phyloP scores from a whole-genome alignment of 2,888 invertebrate species.

The Drosophila kuntzei region DNA sequence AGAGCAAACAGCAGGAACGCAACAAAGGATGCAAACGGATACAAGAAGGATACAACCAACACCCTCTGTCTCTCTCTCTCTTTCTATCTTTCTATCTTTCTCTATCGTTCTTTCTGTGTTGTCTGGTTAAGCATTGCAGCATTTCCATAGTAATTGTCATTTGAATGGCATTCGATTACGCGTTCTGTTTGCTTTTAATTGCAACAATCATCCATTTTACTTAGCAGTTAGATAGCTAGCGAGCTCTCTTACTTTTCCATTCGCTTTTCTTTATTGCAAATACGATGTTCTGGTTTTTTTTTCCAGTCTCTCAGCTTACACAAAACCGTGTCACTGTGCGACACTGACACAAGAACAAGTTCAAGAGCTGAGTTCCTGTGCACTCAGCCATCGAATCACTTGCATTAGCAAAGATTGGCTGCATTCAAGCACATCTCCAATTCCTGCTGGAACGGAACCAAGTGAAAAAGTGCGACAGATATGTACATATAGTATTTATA shows the following conservation, averaged over 20 bases:
- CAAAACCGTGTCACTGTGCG: conserved; percentile 1
- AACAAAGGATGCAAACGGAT: conserved; percentile 33
- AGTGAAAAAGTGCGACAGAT: conserved; percentile 23
- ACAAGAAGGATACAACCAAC: conserved; percentile 25
- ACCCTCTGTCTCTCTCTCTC: neutral
- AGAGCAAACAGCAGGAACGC: conserved; percentile 28
- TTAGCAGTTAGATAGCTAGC: conserved; percentile 32
- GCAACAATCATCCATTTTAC: conserved; percentile 61
- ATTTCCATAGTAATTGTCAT: conserved; percentile 36
- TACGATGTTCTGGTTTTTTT: conserved; percentile 1
- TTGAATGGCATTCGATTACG: conserved; percentile 72
- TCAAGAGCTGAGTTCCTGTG: conserved; percentile 33
- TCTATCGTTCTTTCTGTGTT: neutral
- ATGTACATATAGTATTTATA: neutral
- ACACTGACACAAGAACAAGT: conserved; percentile 21
- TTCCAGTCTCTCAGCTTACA: neutral
- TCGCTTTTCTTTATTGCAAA: conserved; percentile 7
- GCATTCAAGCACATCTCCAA: conserved; percentile 51
- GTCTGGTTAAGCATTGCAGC: conserved; percentile 16
- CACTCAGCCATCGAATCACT: conserved; percentile 46
- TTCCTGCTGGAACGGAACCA: conserved; percentile 21
- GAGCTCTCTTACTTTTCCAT: conserved; percentile 21
- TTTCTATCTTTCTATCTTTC: neutral
- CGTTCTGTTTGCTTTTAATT: conserved; percentile 74
- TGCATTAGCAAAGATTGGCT: conserved; percentile 45